Percentiles rank a stretch among this genome's conserved stretches.
Conservation (phyloP, 2,797 vertebrate genomes). For the Parauchenoglanis ngamensis region DNA sequence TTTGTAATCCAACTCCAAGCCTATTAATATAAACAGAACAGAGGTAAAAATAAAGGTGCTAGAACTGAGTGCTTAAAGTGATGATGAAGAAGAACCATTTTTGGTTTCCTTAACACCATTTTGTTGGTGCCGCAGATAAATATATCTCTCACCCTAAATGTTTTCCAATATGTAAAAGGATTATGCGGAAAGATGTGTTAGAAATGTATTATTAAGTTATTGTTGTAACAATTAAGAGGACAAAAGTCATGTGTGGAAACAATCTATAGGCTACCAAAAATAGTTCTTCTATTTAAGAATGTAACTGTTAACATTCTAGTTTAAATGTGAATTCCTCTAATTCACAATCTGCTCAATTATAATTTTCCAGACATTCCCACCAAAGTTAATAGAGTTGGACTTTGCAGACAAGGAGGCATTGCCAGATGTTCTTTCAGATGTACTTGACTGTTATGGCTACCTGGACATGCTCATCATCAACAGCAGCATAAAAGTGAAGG, state of each 20-base stretch:
- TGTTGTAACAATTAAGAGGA: background rate
- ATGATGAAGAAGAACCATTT: background rate
- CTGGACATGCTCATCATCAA: constrained; percentile 91
- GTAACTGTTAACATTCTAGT: background rate
- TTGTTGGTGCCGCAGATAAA: background rate
- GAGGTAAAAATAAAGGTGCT: background rate
- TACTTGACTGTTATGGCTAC: constrained; percentile 89
- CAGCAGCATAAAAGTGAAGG: constrained; percentile 88
- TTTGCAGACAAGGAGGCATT: constrained; percentile 84
- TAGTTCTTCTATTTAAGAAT: background rate
- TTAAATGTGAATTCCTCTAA: background rate
- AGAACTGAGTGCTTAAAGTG: background rate
- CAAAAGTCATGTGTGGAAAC: background rate
- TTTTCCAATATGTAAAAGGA: background rate
- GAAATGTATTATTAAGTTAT: background rate
- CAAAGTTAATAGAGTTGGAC: constrained; percentile 88
- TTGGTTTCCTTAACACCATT: background rate
- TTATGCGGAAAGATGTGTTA: background rate
- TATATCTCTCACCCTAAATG: background rate
- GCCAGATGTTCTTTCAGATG: constrained; percentile 80
- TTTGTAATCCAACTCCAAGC: background rate
- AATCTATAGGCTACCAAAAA: background rate
- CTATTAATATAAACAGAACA: background rate
- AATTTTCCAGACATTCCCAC: constrained; percentile 83
- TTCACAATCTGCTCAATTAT: background rate